These are phyloP conservation scores for Delia radicum DNA, from an alignment of 1,140 invertebrate genomes.

Conservation along the genomic window DNA sequence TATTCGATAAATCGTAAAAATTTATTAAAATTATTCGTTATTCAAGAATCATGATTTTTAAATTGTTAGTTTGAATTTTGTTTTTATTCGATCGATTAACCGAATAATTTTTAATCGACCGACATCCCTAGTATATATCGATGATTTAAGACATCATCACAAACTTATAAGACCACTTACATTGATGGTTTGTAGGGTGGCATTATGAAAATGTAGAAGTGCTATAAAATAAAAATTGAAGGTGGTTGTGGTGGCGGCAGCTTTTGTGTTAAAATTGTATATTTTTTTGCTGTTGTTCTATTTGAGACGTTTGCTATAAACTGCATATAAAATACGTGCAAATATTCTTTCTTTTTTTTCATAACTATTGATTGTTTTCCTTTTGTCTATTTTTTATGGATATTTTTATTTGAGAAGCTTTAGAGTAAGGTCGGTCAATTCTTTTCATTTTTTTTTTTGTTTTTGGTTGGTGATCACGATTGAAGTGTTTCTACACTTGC, in stretches of 20 bases:
- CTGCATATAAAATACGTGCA: neutral
- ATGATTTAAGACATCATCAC: no score
- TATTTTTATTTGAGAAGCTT: no score
- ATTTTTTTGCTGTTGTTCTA: neutral
- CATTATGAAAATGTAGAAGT: slow-evolving; percentile 2
- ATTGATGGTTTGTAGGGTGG: no score
- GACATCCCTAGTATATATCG: no score
- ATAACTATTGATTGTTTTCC: neutral
- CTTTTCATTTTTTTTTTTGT: neutral
- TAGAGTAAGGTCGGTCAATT: neutral
- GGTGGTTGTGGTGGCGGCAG: slow-evolving; percentile 14
- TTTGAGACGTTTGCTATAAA: neutral
- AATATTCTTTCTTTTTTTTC: neutral
- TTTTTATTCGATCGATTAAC: no score
- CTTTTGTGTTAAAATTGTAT: slow-evolving; percentile 23
- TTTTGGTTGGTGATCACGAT: neutral
- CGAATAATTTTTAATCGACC: no score
- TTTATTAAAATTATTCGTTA: no score
- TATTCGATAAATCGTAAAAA: no score
- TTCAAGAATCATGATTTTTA: no score
- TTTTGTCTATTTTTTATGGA: neutral
- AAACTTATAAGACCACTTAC: no score
- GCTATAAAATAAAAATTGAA: slow-evolving; percentile 24
- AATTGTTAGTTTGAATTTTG: no score
- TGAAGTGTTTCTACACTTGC: neutral